A percentile compares a stretch with the other conserved stretches of the same genome.
These are phyloP conservation scores for Dolomedes plantarius DNA, from an alignment of 2,888 invertebrate species.

Conservation along the genomic window DNA sequence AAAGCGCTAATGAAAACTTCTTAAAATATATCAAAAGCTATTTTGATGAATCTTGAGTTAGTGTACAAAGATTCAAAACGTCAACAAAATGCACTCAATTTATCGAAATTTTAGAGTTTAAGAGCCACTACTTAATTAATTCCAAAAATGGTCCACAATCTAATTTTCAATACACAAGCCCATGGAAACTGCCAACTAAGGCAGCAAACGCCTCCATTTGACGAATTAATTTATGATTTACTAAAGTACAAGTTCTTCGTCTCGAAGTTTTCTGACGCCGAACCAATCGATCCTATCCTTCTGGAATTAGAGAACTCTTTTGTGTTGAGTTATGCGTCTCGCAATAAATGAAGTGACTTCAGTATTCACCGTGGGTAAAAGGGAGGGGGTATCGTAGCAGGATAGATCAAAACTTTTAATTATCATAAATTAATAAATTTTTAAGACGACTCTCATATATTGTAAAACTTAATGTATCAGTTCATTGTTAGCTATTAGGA, in stretches of 20 bases:
- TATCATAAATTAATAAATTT: not conserved
- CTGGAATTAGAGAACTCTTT: not conserved
- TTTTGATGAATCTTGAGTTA: too few species aligned
- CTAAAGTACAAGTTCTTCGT: not conserved
- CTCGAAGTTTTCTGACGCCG: constrained; percentile 5
- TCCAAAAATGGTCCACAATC: not conserved
- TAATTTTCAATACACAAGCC: not conserved
- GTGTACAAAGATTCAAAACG: too few species aligned
- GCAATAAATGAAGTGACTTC: not conserved
- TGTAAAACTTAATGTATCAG: too few species aligned
- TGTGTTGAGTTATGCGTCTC: not conserved
- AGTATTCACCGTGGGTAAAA: not conserved
- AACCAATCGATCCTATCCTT: not conserved
- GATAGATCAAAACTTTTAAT: not conserved
- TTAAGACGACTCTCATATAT: not conserved
- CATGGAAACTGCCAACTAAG: not conserved
- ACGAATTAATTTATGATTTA: constrained; percentile 2
- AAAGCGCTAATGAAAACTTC: too few species aligned
- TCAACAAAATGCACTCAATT: too few species aligned
- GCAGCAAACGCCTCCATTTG: not conserved
- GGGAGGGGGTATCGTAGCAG: not conserved
- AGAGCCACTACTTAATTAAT: not conserved
- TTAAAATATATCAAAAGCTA: too few species aligned
- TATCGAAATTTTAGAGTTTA: too few species aligned
- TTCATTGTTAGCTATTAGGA: too few species aligned